Conservation (phyloP, 2,888 invertebrate species). For the Apamea sordens region DNA sequence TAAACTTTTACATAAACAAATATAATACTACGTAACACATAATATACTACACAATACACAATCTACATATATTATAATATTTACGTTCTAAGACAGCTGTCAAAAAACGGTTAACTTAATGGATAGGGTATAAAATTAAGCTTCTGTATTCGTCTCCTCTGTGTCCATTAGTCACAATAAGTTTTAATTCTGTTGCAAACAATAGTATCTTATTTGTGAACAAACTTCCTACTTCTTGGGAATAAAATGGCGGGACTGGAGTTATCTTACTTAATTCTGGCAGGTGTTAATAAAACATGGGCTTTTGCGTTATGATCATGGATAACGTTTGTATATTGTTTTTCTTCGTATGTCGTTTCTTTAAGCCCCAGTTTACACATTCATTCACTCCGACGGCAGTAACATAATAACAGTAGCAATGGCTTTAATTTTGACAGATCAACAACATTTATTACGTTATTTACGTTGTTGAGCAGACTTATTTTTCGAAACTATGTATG, state of each 20-base stretch:
- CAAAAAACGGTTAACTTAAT: too few species aligned
- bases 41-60: too few species aligned
- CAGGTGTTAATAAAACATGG: constrained; percentile 49
- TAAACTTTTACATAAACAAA: too few species aligned
- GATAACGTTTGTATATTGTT: constrained; percentile 13
- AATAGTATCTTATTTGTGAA: constrained; percentile 47
- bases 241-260: constrained; percentile 21
- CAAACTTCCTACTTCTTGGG: constrained; percentile 52
- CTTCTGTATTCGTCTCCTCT: neutral
- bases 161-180: constrained; percentile 37
- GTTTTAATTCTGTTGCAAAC: constrained; percentile 65
- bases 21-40: too few species aligned
- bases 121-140: neutral
- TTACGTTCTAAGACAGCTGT: too few species aligned
- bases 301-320: constrained; percentile 16
- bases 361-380: neutral
- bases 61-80: too few species aligned
- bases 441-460: too few species aligned
- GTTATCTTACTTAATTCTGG: constrained; percentile 20
- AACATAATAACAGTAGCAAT: too few species aligned
- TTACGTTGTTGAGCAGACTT: too few species aligned
- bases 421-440: too few species aligned
- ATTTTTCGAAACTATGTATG: too few species aligned
- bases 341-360: neutral
- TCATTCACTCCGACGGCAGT: too few species aligned